Base-by-base conservation (phyloP, 2,113 vertebrate species). In the Paracyprichromis sp. region DNA sequence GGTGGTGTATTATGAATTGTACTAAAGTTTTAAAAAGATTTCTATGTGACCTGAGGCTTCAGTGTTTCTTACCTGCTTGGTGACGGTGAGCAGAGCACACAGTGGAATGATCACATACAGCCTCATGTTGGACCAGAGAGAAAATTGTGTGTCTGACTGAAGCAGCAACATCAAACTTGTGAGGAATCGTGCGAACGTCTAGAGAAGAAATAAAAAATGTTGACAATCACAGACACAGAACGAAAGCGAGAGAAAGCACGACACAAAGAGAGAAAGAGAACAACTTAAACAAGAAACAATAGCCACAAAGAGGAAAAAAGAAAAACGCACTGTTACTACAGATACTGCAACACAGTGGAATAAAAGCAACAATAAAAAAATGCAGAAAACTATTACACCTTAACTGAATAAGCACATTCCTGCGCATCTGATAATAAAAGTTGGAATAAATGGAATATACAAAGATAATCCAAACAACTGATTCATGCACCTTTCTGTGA, bases 11-110 rank as follows among this genome's bases (percentile, higher is more conserved):
- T 17, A 36, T 13, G 3, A 47, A 1, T 50, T 14, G 16, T 14
- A 47, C 31, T 8, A 4, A 36, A 80, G 4, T 36, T 79, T 53
- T 14, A 21, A 19, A 80, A 24, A 12, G 1, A 80, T 8, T 38
- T 7, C 8, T 9, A 21, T 80, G 6, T 36, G 8, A 26, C 36
- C 10, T 21, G 8, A 69, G 34, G 2, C 12, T 11, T 47, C 6
- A 26, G 47, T 45, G 34, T 24, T 59, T 85, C 86, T 86, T 95
- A 96, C 96, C 95, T 96, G 94, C 34, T 80, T 81, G 3, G 78
- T 83, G 73, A 90, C 2, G 12, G 38, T 59, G 71, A 94, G 36
- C 71, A 69, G n/a, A 40, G 36, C 36, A 40, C 36, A 40, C 17
- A 90, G 69, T 2, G 38, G 13, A 19, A 92, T 1, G 9, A 93